Base-by-base conservation (phyloP, 1,140 invertebrate genomes). In the Trachelipus rathkii region DNA sequence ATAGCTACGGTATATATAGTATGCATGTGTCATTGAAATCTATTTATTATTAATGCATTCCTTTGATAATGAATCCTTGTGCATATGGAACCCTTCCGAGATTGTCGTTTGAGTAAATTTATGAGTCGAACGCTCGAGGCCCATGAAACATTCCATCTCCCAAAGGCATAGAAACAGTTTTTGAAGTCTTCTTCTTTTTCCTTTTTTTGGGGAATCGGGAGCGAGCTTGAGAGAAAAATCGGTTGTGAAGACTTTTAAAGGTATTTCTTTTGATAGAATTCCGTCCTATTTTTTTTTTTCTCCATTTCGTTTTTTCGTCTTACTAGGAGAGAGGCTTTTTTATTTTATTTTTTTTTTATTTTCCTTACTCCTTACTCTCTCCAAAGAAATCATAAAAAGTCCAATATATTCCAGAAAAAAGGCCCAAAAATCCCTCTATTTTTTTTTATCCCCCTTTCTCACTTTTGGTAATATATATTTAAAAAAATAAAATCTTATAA, bases 1-100 rank as follows among this genome's bases (percentile, higher is more conserved):
- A 73, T 73, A 71, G n/a, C n/a, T n/a, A n/a, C n/a, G n/a, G n/a
- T 44, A 50, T 72, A 21, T 72, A n/a, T n/a, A n/a, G 13, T 72
- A 24, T 72, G 44, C 45, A 24, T 72, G 44, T 50, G 44, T 46
- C 9, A 44, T 15, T 72, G 13, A 44, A 15, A 44, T 15, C 13
- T 70, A 21, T 70, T n/a, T 60, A 60, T 60, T 60, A 60, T 60
- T 60, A 60, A 60, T 60, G 50, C 50, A 50, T n/a, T 60, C 50
- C 11, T 60, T 60, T 60, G 50, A 60, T 60, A 60, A 60, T 60
- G 50, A 60, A 60, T 60, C 8, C 11, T 60, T 19, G 50, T 60
- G 19, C 50, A 60, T 60, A 60, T 60, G 50, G 46, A 60, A 60
- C 11, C 50, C 11, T 60, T 60, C 19, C 50, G 50, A 60, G 50